A percentile compares a stretch with the other conserved stretches of the same genome.
Evolutionary conservation across 2,113 vertebrate genomes (phyloP).

Genomic region (Silurus asotus): DNA sequence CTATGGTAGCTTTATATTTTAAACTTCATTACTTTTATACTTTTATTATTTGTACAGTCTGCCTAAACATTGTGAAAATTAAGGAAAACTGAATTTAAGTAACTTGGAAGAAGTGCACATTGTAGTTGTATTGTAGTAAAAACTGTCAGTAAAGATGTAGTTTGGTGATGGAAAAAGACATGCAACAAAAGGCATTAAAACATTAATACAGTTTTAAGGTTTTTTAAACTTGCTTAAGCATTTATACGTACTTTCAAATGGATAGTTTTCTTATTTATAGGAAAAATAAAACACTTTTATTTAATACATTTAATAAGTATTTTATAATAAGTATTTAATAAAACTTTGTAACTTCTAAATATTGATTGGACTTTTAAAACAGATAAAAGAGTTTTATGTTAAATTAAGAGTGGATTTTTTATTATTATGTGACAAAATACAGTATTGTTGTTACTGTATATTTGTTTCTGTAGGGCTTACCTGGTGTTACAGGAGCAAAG

Average conservation of each 20-base stretch:
- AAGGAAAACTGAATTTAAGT: background rate
- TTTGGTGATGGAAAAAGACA: background rate
- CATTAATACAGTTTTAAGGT: background rate
- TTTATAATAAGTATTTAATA: too few relatives aligned
- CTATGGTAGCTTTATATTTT: too few relatives aligned
- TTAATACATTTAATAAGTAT: too few relatives aligned
- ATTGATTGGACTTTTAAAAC: background rate
- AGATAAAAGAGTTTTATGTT: background rate
- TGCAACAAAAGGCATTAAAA: background rate
- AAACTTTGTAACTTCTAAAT: background rate
- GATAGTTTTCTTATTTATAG: too few relatives aligned
- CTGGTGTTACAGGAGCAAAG: constrained; percentile 85
- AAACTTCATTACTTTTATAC: too few relatives aligned
- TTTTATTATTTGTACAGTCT: too few relatives aligned
- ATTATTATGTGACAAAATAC: background rate
- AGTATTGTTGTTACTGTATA: background rate
- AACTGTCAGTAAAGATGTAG: background rate
- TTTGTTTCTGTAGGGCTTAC: constrained; percentile 81
- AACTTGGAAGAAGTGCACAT: background rate
- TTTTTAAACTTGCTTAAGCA: background rate
- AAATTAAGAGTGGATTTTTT: background rate
- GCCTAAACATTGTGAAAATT: background rate
- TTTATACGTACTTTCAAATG: background rate
- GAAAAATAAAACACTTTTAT: too few relatives aligned
- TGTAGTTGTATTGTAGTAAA: background rate